Percentiles rank a stretch among this genome's conserved stretches.
phyloP scores from a whole-genome alignment of 2,888 invertebrate genomes.

The Galerucella nymphaeae region DNA sequence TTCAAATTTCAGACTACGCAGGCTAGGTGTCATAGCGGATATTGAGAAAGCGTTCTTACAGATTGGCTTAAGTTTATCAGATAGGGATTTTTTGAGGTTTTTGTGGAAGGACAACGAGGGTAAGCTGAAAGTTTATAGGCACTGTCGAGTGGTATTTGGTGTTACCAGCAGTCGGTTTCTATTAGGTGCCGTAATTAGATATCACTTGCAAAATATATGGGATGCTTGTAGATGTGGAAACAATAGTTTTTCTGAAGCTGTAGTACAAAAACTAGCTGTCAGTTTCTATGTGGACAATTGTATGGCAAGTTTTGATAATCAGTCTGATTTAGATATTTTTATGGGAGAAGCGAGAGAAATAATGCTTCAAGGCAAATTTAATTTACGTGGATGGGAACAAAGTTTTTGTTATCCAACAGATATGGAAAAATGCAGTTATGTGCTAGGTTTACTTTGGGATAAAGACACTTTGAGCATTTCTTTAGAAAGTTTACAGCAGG shows the following conservation, averaged over 20 bases:
- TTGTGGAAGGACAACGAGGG: conserved; percentile 27
- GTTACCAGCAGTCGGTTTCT: conserved; percentile 36
- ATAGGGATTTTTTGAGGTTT: conserved; percentile 31
- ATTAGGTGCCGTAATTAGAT: conserved; percentile 31
- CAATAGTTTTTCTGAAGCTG: too few species aligned
- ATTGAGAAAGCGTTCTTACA: conserved; percentile 43
- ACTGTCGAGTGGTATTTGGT: conserved; percentile 37
- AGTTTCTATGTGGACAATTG: neutral
- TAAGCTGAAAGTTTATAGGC: conserved; percentile 26
- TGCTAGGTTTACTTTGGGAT: conserved; percentile 16
- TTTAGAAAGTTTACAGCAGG: neutral
- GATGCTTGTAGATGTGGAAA: too few species aligned
- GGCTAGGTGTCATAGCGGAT: conserved; percentile 42
- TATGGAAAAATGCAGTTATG: conserved; percentile 7
- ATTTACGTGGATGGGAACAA: conserved; percentile 31
- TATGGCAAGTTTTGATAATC: neutral
- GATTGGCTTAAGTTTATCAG: conserved; percentile 28
- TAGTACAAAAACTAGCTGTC: neutral
- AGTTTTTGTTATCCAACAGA: conserved; percentile 7
- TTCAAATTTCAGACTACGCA: conserved; percentile 37
- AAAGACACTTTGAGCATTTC: conserved; percentile 17
- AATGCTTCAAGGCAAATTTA: conserved; percentile 19
- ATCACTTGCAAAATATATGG: conserved; percentile 20
- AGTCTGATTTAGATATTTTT: conserved; percentile 11
- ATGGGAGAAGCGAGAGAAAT: conserved; percentile 14